A percentile compares a stretch with the other conserved stretches of the same genome.
Evolutionary conservation across 1,140 invertebrate genomes (phyloP).

Genomic region (Bombus vancouverensis): DNA sequence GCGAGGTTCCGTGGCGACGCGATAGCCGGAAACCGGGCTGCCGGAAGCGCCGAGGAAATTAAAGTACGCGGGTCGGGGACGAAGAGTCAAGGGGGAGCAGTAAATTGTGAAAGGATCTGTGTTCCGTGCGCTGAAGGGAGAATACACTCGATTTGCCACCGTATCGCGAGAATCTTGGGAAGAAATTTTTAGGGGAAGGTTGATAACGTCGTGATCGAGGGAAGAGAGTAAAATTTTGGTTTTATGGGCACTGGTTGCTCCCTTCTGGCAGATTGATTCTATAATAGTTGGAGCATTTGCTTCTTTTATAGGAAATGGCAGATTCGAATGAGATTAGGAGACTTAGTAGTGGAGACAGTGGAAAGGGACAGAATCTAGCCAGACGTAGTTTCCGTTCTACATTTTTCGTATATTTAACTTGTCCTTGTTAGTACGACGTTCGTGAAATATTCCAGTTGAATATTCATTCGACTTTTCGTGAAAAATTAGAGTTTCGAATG

Average conservation of each 20-base stretch:
- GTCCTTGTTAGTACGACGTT: not conserved
- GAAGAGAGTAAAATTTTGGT: not conserved
- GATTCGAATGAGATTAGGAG: too few relatives aligned
- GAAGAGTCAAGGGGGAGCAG: not conserved
- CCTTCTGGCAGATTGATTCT: not conserved
- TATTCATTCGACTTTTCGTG: not conserved
- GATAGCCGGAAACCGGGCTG: conserved; percentile 21
- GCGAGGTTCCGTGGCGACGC: conserved; percentile 14
- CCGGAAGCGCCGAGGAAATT: conserved; percentile 23
- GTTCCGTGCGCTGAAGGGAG: not conserved
- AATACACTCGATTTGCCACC: not conserved
- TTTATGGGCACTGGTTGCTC: not conserved
- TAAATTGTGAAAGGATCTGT: conserved; percentile 4
- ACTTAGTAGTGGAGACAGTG: too few relatives aligned
- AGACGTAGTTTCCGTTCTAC: not conserved
- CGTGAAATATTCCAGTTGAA: not conserved
- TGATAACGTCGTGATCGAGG: not conserved
- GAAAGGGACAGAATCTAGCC: too few relatives aligned
- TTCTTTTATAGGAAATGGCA: too few relatives aligned
- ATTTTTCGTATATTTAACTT: not conserved
- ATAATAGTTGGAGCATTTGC: not conserved
- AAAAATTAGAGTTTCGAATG: not conserved
- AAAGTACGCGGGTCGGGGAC: not conserved
- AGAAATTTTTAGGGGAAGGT: not conserved
- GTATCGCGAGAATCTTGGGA: not conserved